Evolutionary conservation across 2,888 invertebrate genomes (phyloP), one percentile per base, ranked within the genome.

Genomic region (Cephalotes varians): DNA sequence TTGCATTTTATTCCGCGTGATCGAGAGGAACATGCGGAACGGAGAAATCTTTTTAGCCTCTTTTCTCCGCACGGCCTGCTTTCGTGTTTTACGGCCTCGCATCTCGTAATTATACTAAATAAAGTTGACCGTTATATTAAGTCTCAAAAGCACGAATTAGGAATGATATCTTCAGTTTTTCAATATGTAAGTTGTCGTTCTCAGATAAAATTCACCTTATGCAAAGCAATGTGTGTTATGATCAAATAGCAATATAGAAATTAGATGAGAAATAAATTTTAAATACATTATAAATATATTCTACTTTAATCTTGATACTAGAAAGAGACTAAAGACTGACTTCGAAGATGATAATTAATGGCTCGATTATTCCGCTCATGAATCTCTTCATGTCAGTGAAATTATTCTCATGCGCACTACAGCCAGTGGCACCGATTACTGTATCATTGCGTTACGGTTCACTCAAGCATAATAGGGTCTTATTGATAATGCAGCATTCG

Each of bases 1-100:
- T 44, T 65, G 65, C 65, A 76, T 76, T 76, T 76, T 76, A 76
- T 76, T 76, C 65, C 65, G 65, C 28, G 65, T 28, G 65, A 76
- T 65, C 40, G 65, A 31, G 65, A 31, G 28, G 15, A 65, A 40
- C 74, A 40, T 6, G 65, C 51, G 51, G 64, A 51, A 65, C 64
- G 60, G 25, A 37, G 49, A 44, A 65, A 65, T 76, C 28, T 65
- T 65, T 40, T 28, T 9, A 25, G 10, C 15, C 44, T 40, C 54
- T 54, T 65, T 40, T 54, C 51, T 54, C 40, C 65, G 40, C 28
- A 12, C 40, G 76, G 65, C 76, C 74, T 74, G 64, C 64, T 74
- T 76, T 76, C 51, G 40, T 54, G 37, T 65, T 76, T 65, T 65
- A 65, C 28, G 40, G 15, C 65, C 10, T 37, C 40, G 51, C 15